Evolutionary conservation across 2,797 vertebrate genomes (phyloP).

Genomic region (Peromyscus eremicus): DNA sequence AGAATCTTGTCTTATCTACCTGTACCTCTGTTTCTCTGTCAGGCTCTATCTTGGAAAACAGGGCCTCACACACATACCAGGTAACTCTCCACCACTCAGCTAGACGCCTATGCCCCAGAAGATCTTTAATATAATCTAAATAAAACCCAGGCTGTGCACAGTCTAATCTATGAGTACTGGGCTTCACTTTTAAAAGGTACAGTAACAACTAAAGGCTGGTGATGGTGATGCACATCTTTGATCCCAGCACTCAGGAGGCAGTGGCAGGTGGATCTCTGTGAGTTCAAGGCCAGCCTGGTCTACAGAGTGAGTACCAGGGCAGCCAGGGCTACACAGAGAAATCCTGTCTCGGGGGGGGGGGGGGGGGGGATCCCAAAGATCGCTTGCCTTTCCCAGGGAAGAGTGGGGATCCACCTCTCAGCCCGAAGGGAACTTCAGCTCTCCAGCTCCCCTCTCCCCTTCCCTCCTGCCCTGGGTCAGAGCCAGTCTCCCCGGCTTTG

Average conservation of each 20-base stretch:
- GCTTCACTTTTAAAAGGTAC: conserved; percentile 23
- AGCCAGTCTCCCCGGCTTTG: neutral
- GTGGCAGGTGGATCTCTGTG: neutral
- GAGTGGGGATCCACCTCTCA: neutral
- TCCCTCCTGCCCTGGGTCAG: neutral
- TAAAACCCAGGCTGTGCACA: fast-evolving
- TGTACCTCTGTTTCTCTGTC: neutral
- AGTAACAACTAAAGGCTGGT: neutral
- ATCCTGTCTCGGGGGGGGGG: no score
- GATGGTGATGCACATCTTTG: neutral
- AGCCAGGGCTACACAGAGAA: neutral
- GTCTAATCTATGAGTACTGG: neutral
- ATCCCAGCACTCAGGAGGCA: neutral
- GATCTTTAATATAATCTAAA: neutral
- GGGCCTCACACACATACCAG: no score
- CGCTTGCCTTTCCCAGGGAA: neutral
- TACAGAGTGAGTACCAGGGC: neutral
- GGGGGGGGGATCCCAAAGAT: neutral
- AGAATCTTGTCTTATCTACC: neutral
- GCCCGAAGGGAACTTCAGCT: no score
- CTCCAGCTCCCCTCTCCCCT: neutral
- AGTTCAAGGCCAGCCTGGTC: neutral
- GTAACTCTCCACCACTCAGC: neutral
- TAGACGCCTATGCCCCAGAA: neutral
- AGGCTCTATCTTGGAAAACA: neutral